Percentiles rank a stretch among this genome's conserved stretches.
Evolutionary conservation across 2,888 invertebrate species (phyloP).

Genomic region (Xestobium rufovillosum): DNA sequence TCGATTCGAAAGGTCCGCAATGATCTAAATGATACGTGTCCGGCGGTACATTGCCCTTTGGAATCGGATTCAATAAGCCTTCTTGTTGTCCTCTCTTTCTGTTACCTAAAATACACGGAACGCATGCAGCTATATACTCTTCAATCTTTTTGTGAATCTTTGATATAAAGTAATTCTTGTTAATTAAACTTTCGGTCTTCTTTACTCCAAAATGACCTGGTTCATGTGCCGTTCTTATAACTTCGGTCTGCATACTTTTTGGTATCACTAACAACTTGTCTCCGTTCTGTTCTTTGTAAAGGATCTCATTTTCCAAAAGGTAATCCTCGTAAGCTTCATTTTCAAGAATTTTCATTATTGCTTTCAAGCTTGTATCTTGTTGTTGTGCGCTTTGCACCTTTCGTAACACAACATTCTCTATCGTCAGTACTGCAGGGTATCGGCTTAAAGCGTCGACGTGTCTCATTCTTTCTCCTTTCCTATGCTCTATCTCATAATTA

Average conservation of each 20-base stretch:
- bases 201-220: constrained; percentile 33
- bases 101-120: constrained; percentile 24
- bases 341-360: constrained; percentile 23
- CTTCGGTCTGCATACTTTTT: constrained; percentile 31
- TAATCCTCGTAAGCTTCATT: constrained; percentile 21
- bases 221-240: constrained; percentile 33
- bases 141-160: constrained; percentile 22
- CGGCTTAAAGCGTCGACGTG: constrained; percentile 30
- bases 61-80: constrained; percentile 25
- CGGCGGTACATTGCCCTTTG: constrained; percentile 22
- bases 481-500: constrained; percentile 28
- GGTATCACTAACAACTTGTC: constrained; percentile 29
- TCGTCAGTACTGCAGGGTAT: constrained; percentile 15
- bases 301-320: constrained; percentile 20
- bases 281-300: constrained; percentile 23
- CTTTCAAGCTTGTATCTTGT: constrained; percentile 20
- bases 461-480: constrained; percentile 25
- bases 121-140: constrained; percentile 15
- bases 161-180: constrained; percentile 22
- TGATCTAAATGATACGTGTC: constrained; percentile 28
- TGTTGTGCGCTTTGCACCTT: constrained; percentile 17
- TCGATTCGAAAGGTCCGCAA: constrained; percentile 25
- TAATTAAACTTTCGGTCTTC: constrained; percentile 21
- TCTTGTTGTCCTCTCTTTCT: constrained; percentile 24
- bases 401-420: constrained; percentile 8